These are phyloP conservation scores for Semibalanus balanoides DNA, from an alignment of 1,140 invertebrate species.

Conservation along the genomic window DNA sequence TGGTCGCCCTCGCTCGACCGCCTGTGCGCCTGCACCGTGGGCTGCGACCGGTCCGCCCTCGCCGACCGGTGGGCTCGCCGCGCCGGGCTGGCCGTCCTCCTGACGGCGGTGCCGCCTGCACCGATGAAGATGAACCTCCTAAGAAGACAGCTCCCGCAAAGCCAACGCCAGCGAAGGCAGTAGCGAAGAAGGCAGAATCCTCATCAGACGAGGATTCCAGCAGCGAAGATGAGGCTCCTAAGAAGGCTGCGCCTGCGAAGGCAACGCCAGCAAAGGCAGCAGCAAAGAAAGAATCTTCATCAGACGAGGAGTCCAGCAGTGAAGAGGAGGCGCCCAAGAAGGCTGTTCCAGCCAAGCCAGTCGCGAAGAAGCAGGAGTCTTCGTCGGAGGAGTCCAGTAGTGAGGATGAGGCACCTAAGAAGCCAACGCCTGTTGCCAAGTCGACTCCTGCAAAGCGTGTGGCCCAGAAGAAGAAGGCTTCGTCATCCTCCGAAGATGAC, in stretches of 20 bases:
- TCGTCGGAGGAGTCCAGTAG: too few species aligned
- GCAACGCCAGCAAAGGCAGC: neutral
- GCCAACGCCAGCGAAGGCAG: conserved; percentile 11
- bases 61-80: too few species aligned
- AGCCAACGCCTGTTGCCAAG: conserved; percentile 2
- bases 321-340: neutral
- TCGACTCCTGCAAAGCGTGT: conserved; percentile 13
- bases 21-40: too few species aligned
- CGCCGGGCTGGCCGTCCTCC: too few species aligned
- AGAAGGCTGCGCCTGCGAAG: conserved; percentile 8
- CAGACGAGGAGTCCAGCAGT: conserved; percentile 1
- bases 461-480: conserved; percentile 20
- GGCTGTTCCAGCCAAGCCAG: too few species aligned
- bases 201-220: conserved; percentile 21
- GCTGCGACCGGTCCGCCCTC: too few species aligned
- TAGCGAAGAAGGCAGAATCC: conserved; percentile 19
- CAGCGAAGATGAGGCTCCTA: conserved; percentile 14
- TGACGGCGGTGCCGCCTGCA: too few species aligned
- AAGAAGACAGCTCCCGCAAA: conserved; percentile 6
- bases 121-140: neutral
- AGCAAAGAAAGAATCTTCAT: too few species aligned
- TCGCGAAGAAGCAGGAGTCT: too few species aligned
- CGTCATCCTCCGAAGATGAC: conserved; percentile 21
- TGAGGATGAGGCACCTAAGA: neutral
- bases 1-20: too few species aligned